Conservation (phyloP, 2,797 vertebrate species). For the Benthosema pterotum region DNA sequence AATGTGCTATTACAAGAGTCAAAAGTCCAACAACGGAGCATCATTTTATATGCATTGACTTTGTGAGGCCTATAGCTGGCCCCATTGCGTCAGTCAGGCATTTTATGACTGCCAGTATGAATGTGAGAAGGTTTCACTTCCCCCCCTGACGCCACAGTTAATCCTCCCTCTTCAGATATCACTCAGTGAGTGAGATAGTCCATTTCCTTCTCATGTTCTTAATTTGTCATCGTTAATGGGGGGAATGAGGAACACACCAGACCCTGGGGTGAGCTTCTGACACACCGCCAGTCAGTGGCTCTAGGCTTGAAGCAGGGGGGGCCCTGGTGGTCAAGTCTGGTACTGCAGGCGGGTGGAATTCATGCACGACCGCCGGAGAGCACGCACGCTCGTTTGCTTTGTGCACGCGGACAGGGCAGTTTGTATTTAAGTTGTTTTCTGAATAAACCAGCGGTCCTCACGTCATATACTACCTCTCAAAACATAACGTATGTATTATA, state of each 20-base stretch:
- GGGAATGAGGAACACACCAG: slow-evolving; percentile 30
- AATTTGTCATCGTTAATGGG: slow-evolving; percentile 49
- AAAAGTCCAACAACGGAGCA: slow-evolving; percentile 34
- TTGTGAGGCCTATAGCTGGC: slow-evolving; percentile 37
- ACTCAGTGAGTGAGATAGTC: slow-evolving; percentile 46
- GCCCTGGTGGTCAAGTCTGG: too few relatives aligned
- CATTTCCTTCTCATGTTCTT: slow-evolving; percentile 52
- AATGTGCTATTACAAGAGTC: slow-evolving; percentile 38
- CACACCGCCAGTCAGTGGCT: slow-evolving; percentile 37
- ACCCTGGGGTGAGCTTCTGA: slow-evolving; percentile 36
- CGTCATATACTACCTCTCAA: too few relatives aligned
- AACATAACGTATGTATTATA: too few relatives aligned
- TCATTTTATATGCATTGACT: slow-evolving; percentile 44
- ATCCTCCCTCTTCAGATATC: slow-evolving; percentile 61
- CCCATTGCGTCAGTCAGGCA: slow-evolving; percentile 55
- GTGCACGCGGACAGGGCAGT: too few relatives aligned
- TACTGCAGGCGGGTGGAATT: too few relatives aligned
- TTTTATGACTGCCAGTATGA: slow-evolving; percentile 41
- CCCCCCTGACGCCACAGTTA: slow-evolving; percentile 46
- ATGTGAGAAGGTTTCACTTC: slow-evolving; percentile 48
- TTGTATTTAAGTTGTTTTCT: too few relatives aligned
- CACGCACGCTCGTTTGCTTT: too few relatives aligned
- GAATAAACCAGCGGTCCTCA: too few relatives aligned
- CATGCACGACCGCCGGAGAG: too few relatives aligned
- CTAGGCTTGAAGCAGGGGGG: too few relatives aligned